Evolutionary conservation across 1,140 invertebrate genomes (phyloP).

Genomic region (Asobara japonica): DNA sequence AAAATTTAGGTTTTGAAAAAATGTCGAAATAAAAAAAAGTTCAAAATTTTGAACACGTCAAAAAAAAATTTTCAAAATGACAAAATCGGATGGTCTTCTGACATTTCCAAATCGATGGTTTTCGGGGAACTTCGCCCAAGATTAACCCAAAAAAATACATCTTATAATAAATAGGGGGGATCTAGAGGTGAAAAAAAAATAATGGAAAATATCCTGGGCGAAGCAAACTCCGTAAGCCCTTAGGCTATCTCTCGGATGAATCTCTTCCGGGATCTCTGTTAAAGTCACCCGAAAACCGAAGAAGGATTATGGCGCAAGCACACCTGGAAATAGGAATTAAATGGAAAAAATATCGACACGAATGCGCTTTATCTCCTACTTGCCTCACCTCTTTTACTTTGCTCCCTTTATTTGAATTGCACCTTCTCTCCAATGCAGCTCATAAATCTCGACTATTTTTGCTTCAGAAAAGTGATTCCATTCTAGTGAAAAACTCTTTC

Average conservation of each 20-base stretch:
- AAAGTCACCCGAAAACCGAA: background rate
- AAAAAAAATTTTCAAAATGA: too few relatives aligned
- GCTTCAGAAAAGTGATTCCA: background rate
- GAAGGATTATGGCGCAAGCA: background rate
- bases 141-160: too few relatives aligned
- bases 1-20: too few relatives aligned
- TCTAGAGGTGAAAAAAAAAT: too few relatives aligned
- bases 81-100: too few relatives aligned
- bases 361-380: background rate
- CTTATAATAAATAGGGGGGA: too few relatives aligned
- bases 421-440: background rate
- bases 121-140: too few relatives aligned
- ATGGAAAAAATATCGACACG: constrained; percentile 1
- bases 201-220: too few relatives aligned
- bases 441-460: constrained; percentile 4
- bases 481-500: too few relatives aligned
- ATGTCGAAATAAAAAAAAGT: too few relatives aligned
- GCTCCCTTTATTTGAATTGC: background rate
- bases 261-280: background rate
- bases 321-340: constrained; percentile 4
- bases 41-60: too few relatives aligned
- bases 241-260: background rate
- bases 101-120: too few relatives aligned
- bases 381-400: background rate
- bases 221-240: background rate